Conservation (phyloP, 2,888 invertebrate species). For the Oxystoma pomonae region DNA sequence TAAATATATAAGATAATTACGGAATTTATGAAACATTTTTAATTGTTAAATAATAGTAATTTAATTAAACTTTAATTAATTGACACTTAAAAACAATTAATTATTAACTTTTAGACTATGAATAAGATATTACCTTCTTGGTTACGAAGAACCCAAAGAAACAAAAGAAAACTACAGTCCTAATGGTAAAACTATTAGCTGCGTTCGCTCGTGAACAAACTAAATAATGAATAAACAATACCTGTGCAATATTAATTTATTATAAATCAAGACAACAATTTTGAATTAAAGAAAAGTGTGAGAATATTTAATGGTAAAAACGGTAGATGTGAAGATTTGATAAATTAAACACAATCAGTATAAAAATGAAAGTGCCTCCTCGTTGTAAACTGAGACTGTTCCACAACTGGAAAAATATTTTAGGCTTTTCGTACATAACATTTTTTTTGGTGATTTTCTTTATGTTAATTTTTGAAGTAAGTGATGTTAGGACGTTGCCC, state of each 20-base stretch:
- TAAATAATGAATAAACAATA: not conserved
- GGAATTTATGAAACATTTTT: too few relatives aligned
- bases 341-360: not conserved
- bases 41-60: not conserved
- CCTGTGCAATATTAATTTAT: not conserved
- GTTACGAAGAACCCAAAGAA: not conserved
- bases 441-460: slow-evolving; percentile 27
- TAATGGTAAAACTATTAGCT: not conserved
- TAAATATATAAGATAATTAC: too few relatives aligned
- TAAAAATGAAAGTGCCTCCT: not conserved
- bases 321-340: not conserved
- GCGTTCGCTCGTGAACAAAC: not conserved
- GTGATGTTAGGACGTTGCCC: slow-evolving; percentile 47
- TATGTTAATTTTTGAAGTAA: slow-evolving; percentile 27
- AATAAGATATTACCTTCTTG: not conserved
- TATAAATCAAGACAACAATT: not conserved
- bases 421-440: not conserved
- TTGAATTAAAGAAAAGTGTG: not conserved
- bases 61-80: not conserved
- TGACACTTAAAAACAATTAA: not conserved
- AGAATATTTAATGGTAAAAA: not conserved
- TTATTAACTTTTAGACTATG: not conserved
- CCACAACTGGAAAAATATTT: not conserved
- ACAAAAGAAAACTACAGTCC: not conserved
- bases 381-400: not conserved